Evolutionary conservation across 2,888 invertebrate species (phyloP).

Genomic region (Tipula lateralis): DNA sequence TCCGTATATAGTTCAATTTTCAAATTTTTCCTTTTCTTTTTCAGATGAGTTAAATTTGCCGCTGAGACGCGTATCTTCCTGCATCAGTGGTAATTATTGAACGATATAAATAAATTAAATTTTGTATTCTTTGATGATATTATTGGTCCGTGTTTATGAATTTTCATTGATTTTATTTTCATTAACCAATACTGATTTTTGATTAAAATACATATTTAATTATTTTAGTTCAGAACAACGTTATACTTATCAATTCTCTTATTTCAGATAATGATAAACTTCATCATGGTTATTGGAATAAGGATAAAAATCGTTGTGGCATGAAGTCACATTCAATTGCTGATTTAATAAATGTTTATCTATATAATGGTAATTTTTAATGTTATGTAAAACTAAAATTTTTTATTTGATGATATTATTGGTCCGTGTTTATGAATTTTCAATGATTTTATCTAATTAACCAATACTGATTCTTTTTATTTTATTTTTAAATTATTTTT

Average conservation of each 20-base stretch:
- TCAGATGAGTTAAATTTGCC: too few relatives aligned
- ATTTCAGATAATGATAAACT: too few relatives aligned
- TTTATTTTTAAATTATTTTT: too few relatives aligned
- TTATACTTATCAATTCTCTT: not conserved
- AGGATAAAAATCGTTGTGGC: too few relatives aligned
- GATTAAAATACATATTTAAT: too few relatives aligned
- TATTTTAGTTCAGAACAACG: not conserved
- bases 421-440: conserved; percentile 44
- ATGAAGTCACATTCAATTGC: too few relatives aligned
- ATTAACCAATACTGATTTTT: conserved; percentile 27
- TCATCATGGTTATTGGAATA: too few relatives aligned
- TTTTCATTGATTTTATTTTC: conserved; percentile 34
- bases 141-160: conserved; percentile 44
- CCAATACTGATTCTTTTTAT: conserved; percentile 20
- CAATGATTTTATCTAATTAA: not conserved
- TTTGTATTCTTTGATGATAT: conserved; percentile 33
- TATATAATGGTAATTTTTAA: not conserved
- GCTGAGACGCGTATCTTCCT: too few relatives aligned
- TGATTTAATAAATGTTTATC: too few relatives aligned
- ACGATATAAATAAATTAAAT: not conserved
- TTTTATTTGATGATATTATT: conserved; percentile 36
- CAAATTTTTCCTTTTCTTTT: too few relatives aligned
- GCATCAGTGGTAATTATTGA: not conserved
- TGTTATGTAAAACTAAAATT: not conserved
- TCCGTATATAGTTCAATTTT: too few relatives aligned